Evolutionary conservation across 2,113 vertebrate species (phyloP).

Genomic region (Aviceda subcristata): DNA sequence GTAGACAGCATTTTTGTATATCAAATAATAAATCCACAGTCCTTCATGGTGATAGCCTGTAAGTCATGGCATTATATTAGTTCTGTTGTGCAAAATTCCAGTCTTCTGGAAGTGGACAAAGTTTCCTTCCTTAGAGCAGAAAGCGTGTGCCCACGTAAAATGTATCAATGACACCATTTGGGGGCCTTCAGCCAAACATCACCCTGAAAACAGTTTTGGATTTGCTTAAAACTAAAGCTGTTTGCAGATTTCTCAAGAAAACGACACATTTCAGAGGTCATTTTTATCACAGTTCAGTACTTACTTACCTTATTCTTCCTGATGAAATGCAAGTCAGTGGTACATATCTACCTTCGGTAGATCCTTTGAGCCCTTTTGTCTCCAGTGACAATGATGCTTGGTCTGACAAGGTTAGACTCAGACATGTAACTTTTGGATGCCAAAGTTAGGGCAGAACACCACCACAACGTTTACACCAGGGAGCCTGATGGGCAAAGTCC

Average conservation of each 20-base stretch:
- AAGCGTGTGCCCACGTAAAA: not conserved
- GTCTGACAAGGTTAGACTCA: fast-evolving
- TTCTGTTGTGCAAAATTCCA: not conserved
- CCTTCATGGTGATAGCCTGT: not conserved
- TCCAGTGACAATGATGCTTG: not conserved
- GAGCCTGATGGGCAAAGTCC: not conserved
- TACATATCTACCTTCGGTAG: not conserved
- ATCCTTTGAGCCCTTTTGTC: not conserved
- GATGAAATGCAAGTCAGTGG: not conserved
- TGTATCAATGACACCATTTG: not conserved
- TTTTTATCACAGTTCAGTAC: not conserved
- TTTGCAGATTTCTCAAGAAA: not conserved
- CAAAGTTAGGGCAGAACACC: not conserved
- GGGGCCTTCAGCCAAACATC: not conserved
- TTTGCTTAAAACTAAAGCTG: not conserved
- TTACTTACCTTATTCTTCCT: not conserved
- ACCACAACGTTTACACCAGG: not conserved
- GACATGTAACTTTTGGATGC: not conserved
- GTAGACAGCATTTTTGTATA: not conserved
- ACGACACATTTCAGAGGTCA: not conserved
- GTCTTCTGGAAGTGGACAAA: not conserved
- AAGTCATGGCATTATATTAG: not conserved
- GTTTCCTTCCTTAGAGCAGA: not conserved
- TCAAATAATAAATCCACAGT: not conserved
- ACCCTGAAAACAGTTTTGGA: not conserved